phyloP scores from a whole-genome alignment of 2,888 invertebrate species.

The Leucophenga montana region DNA sequence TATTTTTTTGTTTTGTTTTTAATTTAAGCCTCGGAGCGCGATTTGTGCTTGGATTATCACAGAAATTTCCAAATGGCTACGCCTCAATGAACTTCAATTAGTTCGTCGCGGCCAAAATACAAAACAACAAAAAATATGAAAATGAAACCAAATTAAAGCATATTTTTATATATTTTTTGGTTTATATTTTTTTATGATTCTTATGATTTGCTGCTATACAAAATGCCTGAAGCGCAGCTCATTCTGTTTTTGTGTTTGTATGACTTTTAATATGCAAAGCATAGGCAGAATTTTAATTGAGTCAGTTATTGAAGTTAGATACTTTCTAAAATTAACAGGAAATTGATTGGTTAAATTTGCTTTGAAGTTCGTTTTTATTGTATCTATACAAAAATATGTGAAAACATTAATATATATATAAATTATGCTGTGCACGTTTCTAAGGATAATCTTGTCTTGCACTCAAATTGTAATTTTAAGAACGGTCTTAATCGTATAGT shows the following conservation, averaged over 20 bases:
- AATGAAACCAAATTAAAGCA: neutral
- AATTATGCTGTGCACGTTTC: too few species aligned
- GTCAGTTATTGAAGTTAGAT: too few species aligned
- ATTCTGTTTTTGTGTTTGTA: neutral
- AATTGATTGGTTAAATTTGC: too few species aligned
- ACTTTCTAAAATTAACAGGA: too few species aligned
- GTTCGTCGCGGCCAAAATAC: slow-evolving; percentile 41
- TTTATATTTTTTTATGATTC: slow-evolving; percentile 9
- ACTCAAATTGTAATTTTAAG: too few species aligned
- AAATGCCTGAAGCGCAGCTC: neutral
- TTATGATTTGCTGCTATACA: neutral
- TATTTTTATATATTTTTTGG: neutral
- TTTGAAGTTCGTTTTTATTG: too few species aligned
- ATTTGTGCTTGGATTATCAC: slow-evolving; percentile 65
- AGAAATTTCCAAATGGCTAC: slow-evolving; percentile 64
- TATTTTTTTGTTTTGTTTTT: slow-evolving; percentile 60
- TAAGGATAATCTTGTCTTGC: too few species aligned
- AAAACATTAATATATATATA: too few species aligned
- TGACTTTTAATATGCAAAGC: neutral
- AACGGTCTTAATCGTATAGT: too few species aligned
- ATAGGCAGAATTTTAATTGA: too few species aligned
- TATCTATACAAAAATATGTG: too few species aligned
- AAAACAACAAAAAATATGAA: neutral
- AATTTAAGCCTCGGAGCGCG: slow-evolving; percentile 62
- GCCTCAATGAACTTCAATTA: slow-evolving; percentile 64